Percentiles rank a stretch among this genome's conserved stretches.
These are phyloP conservation scores for Fregata magnificens DNA, from an alignment of 2,113 vertebrate genomes.

Conservation along the genomic window DNA sequence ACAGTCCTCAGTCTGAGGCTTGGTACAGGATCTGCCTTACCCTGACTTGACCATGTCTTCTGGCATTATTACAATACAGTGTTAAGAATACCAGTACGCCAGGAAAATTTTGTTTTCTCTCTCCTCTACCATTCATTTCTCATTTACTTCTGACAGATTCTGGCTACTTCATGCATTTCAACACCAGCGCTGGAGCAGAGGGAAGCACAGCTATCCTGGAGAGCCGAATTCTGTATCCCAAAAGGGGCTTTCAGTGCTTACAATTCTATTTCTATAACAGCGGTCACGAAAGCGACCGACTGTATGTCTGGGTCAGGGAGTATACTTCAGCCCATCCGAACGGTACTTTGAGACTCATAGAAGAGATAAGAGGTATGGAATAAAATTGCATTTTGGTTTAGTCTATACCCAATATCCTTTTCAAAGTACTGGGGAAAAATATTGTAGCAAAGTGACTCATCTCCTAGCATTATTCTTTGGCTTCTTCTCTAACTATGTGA, in stretches of 20 bases:
- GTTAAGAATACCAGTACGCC: not conserved
- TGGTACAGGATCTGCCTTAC: not conserved
- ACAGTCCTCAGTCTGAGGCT: not conserved
- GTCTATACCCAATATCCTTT: not conserved
- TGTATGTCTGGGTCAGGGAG: conserved; percentile 80
- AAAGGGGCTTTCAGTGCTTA: conserved; percentile 86
- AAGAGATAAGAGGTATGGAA: conserved; percentile 78
- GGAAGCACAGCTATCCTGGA: conserved; percentile 78
- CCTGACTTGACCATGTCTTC: not conserved
- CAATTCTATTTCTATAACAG: conserved; percentile 91
- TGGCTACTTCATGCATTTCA: conserved; percentile 93
- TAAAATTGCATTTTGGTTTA: not conserved
- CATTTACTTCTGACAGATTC: conserved; percentile 68
- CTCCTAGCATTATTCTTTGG: not conserved
- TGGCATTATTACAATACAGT: not conserved
- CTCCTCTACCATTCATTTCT: not conserved
- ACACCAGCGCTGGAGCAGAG: conserved; percentile 45
- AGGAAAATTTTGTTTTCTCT: not conserved
- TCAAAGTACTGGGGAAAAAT: not conserved
- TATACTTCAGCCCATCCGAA: conserved; percentile 68
- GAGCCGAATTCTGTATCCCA: conserved; percentile 86
- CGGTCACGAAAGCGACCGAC: conserved; percentile 63
- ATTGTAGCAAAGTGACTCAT: not conserved
- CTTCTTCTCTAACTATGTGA: not conserved
- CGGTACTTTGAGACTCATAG: conserved; percentile 73